Evolutionary conservation across 2,113 vertebrate genomes (phyloP).

Genomic region (Cichladusa arquata): DNA sequence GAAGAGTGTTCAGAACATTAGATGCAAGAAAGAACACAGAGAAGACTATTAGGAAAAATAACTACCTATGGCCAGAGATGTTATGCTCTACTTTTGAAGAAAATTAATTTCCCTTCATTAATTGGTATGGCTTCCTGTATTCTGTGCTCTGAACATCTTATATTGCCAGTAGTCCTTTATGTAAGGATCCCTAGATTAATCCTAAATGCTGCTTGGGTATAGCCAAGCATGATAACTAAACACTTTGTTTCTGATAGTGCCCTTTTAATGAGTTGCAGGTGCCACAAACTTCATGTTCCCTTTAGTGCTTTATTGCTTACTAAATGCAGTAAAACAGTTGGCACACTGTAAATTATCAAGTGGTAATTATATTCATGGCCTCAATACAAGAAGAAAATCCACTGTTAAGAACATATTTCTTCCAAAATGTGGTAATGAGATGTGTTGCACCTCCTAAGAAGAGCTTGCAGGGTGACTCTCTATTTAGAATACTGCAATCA

Average conservation of each 20-base stretch:
- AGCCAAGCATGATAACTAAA: slow-evolving; percentile 24
- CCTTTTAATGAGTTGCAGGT: slow-evolving; percentile 68
- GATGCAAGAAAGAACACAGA: neutral
- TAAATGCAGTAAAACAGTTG: slow-evolving; percentile 67
- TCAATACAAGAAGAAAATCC: slow-evolving; percentile 72
- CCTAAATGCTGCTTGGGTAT: neutral
- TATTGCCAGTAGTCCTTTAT: neutral
- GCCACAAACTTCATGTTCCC: slow-evolving; percentile 48
- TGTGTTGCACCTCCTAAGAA: slow-evolving; percentile 63
- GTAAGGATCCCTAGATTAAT: neutral
- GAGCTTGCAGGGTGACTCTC: slow-evolving; percentile 60
- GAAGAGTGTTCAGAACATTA: neutral
- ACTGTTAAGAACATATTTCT: slow-evolving; percentile 67
- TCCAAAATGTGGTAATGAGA: slow-evolving; percentile 68
- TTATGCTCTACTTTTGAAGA: neutral
- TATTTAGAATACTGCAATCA: slow-evolving; percentile 59
- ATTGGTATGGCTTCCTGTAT: neutral
- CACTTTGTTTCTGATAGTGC: slow-evolving; percentile 41
- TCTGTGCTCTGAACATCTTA: neutral
- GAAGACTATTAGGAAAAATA: neutral
- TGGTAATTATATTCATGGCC: slow-evolving; percentile 74
- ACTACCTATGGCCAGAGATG: neutral
- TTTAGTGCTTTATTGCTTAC: slow-evolving; percentile 62
- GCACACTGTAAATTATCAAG: slow-evolving; percentile 73
- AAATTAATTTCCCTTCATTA: neutral